These are phyloP conservation scores for Trissolcus basalis DNA, from an alignment of 1,140 invertebrate species.

Conservation along the genomic window DNA sequence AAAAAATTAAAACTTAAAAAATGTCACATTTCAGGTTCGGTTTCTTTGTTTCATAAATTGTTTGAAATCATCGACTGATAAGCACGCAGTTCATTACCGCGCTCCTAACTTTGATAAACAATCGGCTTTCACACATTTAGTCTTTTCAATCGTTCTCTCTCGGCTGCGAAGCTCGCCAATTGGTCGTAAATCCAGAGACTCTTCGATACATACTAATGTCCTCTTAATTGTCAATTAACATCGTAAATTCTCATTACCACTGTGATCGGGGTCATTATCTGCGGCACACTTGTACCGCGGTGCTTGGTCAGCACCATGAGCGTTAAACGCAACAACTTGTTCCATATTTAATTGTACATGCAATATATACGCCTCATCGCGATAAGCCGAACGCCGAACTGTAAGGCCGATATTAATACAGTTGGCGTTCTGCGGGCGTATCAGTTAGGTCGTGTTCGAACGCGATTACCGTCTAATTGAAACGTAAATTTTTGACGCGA, in stretches of 20 bases:
- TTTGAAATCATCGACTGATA: too few relatives aligned
- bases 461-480: slow-evolving; percentile 43
- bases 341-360: slow-evolving; percentile 54
- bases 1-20: too few relatives aligned
- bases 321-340: slow-evolving; percentile 41
- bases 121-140: neutral
- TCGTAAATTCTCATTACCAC: slow-evolving; percentile 56
- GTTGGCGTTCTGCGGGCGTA: neutral
- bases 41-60: too few relatives aligned
- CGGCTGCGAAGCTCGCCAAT: neutral
- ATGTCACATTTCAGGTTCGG: too few relatives aligned
- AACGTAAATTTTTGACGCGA: slow-evolving; percentile 35
- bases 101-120: too few relatives aligned
- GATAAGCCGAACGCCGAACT: slow-evolving; percentile 34
- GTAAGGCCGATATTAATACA: slow-evolving; percentile 34
- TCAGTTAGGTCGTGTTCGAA: slow-evolving; percentile 9
- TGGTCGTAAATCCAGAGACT: slow-evolving; percentile 13
- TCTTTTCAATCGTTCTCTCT: neutral
- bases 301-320: slow-evolving; percentile 31
- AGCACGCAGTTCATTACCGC: too few relatives aligned
- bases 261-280: slow-evolving; percentile 32
- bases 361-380: slow-evolving; percentile 38
- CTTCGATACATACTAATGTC: slow-evolving; percentile 36
- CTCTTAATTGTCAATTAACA: slow-evolving; percentile 52
- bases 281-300: slow-evolving; percentile 36